These are phyloP conservation scores for Melinopterus prodromus DNA, from an alignment of 2,888 invertebrate genomes.

Conservation along the genomic window DNA sequence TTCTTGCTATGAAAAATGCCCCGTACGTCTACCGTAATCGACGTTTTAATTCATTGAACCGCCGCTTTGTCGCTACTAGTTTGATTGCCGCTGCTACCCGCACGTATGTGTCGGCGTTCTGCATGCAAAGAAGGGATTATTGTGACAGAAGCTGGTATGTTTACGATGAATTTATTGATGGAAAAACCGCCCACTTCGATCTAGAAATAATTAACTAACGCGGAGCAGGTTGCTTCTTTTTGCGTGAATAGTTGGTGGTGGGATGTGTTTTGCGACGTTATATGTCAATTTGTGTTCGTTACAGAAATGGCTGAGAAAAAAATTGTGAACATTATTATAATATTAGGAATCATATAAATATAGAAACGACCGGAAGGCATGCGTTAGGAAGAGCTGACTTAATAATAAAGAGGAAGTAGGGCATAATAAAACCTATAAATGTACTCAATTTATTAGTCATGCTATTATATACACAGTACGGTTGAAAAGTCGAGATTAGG, in stretches of 20 bases:
- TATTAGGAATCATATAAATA: not conserved
- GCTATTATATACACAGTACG: too few species aligned
- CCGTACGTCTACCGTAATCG: not conserved
- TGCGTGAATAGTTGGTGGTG: not conserved
- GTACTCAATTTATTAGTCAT: too few species aligned
- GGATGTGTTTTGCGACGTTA: not conserved
- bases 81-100: not conserved
- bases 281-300: not conserved
- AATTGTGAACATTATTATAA: not conserved
- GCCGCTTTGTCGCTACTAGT: not conserved
- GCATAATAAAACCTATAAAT: too few species aligned
- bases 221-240: not conserved
- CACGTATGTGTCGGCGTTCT: not conserved
- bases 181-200: not conserved
- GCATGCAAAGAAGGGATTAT: not conserved
- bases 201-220: not conserved
- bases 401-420: too few species aligned
- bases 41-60: not conserved
- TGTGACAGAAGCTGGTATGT: not conserved
- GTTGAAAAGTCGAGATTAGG: too few species aligned
- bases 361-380: too few species aligned
- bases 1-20: not conserved
- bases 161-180: not conserved
- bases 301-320: not conserved
- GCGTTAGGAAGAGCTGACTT: too few species aligned